Evolutionary conservation across 1,140 invertebrate species (phyloP).

Genomic region (Leptinotarsa lineolata): DNA sequence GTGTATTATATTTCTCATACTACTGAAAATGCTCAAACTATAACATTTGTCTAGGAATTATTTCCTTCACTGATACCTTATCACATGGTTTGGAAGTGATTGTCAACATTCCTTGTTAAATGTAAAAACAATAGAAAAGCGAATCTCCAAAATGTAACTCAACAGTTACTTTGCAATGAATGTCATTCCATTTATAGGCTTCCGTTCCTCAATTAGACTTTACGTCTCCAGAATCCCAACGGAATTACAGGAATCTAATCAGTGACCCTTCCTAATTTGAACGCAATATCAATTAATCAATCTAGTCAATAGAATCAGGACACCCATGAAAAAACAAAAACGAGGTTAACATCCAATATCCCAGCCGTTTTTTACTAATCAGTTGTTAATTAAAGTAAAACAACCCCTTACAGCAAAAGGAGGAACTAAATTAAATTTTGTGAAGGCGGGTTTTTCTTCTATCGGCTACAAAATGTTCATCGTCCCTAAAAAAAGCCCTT

Average conservation of each 20-base stretch:
- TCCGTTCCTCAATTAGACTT: neutral
- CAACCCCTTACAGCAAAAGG: neutral
- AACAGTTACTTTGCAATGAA: neutral
- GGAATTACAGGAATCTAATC: neutral
- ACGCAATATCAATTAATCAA: constrained; percentile 6
- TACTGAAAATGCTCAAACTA: too few relatives aligned
- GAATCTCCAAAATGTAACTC: too few relatives aligned
- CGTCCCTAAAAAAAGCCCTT: constrained; percentile 31
- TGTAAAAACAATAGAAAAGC: too few relatives aligned
- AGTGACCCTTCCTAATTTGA: neutral
- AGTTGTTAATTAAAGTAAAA: constrained; percentile 37
- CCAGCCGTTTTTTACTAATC: constrained; percentile 39
- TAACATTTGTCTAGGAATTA: too few relatives aligned
- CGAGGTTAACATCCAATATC: constrained; percentile 31
- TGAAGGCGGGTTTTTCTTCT: constrained; percentile 28
- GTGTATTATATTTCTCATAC: too few relatives aligned
- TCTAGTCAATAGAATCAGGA: constrained; percentile 14
- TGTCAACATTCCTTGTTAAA: too few relatives aligned
- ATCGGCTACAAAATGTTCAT: constrained; percentile 40
- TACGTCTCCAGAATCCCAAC: neutral
- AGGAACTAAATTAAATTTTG: constrained; percentile 31
- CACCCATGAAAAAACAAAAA: constrained; percentile 17
- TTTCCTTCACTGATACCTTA: too few relatives aligned
- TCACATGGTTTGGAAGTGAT: too few relatives aligned
- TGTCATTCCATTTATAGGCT: neutral